Percentiles rank a stretch among this genome's conserved stretches.
Conservation (phyloP, 2,113 vertebrate genomes). For the Vanacampus margaritifer region DNA sequence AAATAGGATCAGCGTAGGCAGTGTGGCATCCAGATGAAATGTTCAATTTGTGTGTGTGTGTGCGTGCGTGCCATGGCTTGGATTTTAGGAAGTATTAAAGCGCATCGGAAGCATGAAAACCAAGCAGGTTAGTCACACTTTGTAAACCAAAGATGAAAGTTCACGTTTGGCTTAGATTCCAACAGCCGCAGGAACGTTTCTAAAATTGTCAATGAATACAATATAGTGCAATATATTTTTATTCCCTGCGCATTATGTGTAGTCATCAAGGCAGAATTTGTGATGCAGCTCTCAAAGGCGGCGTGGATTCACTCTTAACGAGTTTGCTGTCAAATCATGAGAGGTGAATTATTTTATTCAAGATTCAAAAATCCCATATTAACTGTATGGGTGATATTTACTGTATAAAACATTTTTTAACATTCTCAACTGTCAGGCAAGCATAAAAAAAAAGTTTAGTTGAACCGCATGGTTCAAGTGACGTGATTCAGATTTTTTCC, state of each 20-base stretch:
- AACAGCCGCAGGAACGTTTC: not conserved
- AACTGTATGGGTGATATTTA: too few relatives aligned
- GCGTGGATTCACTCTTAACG: not conserved
- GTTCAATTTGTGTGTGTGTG: slow-evolving; percentile 13
- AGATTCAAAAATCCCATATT: too few relatives aligned
- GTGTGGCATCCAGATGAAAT: slow-evolving; percentile 33
- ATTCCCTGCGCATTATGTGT: not conserved
- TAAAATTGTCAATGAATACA: not conserved
- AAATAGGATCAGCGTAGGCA: slow-evolving; percentile 40
- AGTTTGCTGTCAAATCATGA: too few relatives aligned
- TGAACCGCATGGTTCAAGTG: too few relatives aligned
- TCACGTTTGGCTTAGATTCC: not conserved
- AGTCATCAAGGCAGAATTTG: not conserved
- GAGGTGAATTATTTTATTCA: too few relatives aligned
- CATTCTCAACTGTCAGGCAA: too few relatives aligned
- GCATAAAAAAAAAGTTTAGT: too few relatives aligned
- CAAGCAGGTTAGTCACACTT: not conserved
- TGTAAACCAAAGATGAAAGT: not conserved
- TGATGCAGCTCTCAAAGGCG: not conserved
- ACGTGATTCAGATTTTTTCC: too few relatives aligned
- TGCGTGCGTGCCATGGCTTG: slow-evolving; percentile 6
- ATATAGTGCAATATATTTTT: not conserved
- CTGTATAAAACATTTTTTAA: too few relatives aligned
- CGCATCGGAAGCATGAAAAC: slow-evolving; percentile 7
- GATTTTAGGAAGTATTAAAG: slow-evolving; percentile 4